Evolutionary conservation across 2,888 invertebrate species (phyloP).

Genomic region (Abscondita cerata): DNA sequence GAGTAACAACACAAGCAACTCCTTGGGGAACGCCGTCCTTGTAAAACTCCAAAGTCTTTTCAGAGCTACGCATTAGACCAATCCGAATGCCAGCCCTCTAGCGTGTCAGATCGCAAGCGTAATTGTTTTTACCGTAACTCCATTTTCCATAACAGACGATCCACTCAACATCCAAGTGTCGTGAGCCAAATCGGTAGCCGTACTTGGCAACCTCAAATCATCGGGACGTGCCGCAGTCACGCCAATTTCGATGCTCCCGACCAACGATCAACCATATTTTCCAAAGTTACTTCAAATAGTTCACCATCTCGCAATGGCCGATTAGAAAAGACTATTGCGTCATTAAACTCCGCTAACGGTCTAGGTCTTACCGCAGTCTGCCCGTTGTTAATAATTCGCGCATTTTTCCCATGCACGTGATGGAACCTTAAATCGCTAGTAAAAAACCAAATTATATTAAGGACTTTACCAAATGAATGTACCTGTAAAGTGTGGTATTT

Average conservation of each 20-base stretch:
- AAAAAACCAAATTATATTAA: background rate
- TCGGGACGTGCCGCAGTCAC: constrained; percentile 91
- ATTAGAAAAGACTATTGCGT: constrained; percentile 91
- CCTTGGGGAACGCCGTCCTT: constrained; percentile 89
- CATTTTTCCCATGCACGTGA: constrained; percentile 88
- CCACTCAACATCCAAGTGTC: constrained; percentile 95
- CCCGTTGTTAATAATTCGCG: constrained; percentile 82
- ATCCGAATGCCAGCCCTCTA: constrained; percentile 80
- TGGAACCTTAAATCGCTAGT: constrained; percentile 84
- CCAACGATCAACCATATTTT: constrained; percentile 92
- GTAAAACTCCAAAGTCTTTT: constrained; percentile 85
- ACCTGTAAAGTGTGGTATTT: constrained; percentile 74
- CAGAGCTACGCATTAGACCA: constrained; percentile 87
- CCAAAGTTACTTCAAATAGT: constrained; percentile 89
- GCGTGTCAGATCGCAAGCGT: constrained; percentile 84
- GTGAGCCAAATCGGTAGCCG: constrained; percentile 89
- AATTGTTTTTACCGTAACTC: constrained; percentile 85
- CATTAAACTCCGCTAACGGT: constrained; percentile 91
- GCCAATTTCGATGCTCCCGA: constrained; percentile 89
- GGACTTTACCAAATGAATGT: constrained; percentile 20
- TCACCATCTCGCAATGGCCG: constrained; percentile 88
- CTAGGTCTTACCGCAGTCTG: constrained; percentile 86
- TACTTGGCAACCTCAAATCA: constrained; percentile 85
- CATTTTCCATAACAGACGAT: constrained; percentile 90
- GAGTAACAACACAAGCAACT: constrained; percentile 79